Evolutionary conservation across 2,888 invertebrate genomes (phyloP).

Genomic region (Spilosoma lubricipeda): DNA sequence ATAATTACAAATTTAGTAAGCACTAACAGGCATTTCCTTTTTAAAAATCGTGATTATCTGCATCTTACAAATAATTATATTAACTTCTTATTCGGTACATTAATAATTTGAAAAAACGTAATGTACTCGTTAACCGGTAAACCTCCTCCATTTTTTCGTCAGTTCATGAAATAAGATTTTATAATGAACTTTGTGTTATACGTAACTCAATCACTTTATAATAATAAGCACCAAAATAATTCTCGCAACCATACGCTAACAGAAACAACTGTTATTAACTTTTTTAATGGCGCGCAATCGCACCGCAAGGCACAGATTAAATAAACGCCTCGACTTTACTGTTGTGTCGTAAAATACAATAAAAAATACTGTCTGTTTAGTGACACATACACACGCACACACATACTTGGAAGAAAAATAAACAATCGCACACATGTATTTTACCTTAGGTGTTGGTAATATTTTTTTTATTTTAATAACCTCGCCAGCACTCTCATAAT

Average conservation of each 20-base stretch:
- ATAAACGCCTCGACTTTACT: slow-evolving; percentile 61
- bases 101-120: not conserved
- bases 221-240: slow-evolving; percentile 44
- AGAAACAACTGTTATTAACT: slow-evolving; percentile 49
- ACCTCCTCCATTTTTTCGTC: not conserved
- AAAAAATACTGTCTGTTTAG: slow-evolving; percentile 71
- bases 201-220: slow-evolving; percentile 31
- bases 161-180: not conserved
- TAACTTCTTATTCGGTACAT: not conserved
- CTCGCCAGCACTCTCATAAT: not conserved
- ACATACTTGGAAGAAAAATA: slow-evolving; percentile 74
- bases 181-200: slow-evolving; percentile 31
- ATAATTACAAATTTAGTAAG: not conserved
- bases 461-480: slow-evolving; percentile 18
- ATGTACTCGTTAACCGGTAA: not conserved
- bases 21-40: not conserved
- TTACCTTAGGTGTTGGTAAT: slow-evolving; percentile 24
- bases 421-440: slow-evolving; percentile 70
- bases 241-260: slow-evolving; percentile 36
- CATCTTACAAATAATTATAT: not conserved
- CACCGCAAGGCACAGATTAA: slow-evolving; percentile 56
- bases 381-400: slow-evolving; percentile 76
- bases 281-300: slow-evolving; percentile 55
- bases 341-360: slow-evolving; percentile 73
- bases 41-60: not conserved